These are phyloP conservation scores for Sebastes iracundus DNA, from an alignment of 2,797 vertebrate genomes.

Conservation along the genomic window DNA sequence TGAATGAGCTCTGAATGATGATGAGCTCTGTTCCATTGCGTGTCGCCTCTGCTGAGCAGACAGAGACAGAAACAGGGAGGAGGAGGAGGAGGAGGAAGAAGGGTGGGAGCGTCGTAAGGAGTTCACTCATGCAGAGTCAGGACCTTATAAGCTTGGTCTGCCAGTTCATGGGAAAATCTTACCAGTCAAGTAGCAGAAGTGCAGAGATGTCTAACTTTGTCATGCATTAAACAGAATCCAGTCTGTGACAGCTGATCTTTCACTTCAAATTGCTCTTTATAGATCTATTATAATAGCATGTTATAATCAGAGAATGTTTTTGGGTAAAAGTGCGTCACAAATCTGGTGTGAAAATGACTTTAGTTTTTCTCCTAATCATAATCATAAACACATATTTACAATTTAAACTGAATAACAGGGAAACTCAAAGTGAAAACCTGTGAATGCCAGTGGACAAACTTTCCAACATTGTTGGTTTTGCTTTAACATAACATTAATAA, in stretches of 20 bases:
- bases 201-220: background rate
- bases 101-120: constrained; percentile 1
- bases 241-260: background rate
- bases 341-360: background rate
- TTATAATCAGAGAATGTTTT: background rate
- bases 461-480: background rate
- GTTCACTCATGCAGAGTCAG: constrained; percentile 8
- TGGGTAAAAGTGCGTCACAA: background rate
- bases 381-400: background rate
- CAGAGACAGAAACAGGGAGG: constrained; percentile 10
- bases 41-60: background rate
- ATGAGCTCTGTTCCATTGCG: constrained; percentile 18
- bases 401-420: background rate
- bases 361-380: background rate
- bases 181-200: constrained; percentile 10
- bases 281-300: background rate
- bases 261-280: background rate
- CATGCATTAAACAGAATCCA: background rate
- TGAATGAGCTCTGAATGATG: background rate
- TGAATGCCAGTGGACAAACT: background rate
- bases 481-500: background rate
- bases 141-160: constrained; percentile 36
- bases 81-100: background rate
- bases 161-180: constrained; percentile 54
- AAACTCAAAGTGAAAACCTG: background rate